These are phyloP conservation scores for Macrotus californicus DNA, from an alignment of 2,113 vertebrate genomes.

Conservation along the genomic window DNA sequence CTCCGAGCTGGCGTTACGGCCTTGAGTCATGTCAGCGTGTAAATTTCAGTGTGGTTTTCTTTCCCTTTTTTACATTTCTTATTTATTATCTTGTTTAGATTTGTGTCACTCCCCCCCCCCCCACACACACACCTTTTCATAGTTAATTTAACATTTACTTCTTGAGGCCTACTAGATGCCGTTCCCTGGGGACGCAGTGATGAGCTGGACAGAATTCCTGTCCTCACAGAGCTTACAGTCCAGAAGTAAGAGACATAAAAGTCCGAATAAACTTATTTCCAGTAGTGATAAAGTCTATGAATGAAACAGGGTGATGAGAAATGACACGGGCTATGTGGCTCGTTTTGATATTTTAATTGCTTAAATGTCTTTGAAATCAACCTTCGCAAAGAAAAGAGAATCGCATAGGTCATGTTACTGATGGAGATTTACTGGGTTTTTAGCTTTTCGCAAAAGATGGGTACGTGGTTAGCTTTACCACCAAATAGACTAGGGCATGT, in stretches of 20 bases:
- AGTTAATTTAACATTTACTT: neutral
- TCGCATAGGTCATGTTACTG: neutral
- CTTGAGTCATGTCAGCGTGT: neutral
- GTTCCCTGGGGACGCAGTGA: neutral
- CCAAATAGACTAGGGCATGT: neutral
- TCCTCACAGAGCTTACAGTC: conserved; percentile 35
- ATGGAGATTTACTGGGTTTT: neutral
- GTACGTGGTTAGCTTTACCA: neutral
- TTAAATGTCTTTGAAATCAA: neutral
- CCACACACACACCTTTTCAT: neutral
- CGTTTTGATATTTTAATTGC: neutral
- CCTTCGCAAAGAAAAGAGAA: neutral
- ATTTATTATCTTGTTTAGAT: neutral
- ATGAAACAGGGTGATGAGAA: neutral
- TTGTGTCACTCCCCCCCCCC: neutral
- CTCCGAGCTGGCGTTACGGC: neutral
- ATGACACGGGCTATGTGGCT: neutral
- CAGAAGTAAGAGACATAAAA: conserved; percentile 3
- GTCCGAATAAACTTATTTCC: neutral
- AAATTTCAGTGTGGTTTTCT: neutral
- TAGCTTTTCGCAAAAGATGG: neutral
- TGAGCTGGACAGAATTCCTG: conserved; percentile 23
- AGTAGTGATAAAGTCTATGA: neutral
- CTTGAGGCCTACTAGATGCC: conserved; percentile 14
- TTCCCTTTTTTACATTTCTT: neutral